Evolutionary conservation across 2,797 vertebrate genomes (phyloP).

Genomic region (Podargus strigoides): DNA sequence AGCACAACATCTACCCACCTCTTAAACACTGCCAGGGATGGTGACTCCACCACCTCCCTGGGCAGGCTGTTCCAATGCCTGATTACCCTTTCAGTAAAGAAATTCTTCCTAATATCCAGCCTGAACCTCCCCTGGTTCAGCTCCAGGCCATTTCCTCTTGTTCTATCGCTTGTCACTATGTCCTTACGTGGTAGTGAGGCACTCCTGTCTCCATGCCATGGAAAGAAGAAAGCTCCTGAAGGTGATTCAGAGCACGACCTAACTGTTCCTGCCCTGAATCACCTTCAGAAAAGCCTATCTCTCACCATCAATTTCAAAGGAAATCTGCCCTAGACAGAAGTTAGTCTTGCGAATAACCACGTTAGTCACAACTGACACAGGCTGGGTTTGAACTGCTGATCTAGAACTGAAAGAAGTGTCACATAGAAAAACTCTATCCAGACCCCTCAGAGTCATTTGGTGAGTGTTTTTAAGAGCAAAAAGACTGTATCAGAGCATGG

Average conservation of each 20-base stretch:
- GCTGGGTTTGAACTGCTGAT: not conserved
- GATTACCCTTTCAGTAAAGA: too few species aligned
- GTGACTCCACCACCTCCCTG: too few species aligned
- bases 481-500: not conserved
- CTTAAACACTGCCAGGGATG: too few species aligned
- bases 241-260: conserved; percentile 36
- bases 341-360: conserved; percentile 17
- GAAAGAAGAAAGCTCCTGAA: conserved; percentile 9
- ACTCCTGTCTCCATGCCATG: not conserved
- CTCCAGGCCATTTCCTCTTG: too few species aligned
- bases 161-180: too few species aligned
- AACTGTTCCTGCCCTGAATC: conserved; percentile 40
- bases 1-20: too few species aligned
- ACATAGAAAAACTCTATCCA: not conserved
- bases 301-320: not conserved
- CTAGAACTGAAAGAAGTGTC: not conserved
- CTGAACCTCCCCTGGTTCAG: too few species aligned
- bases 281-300: conserved; percentile 7
- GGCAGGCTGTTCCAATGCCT: too few species aligned
- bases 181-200: not conserved
- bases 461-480: conserved; percentile 18
- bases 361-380: conserved; percentile 29
- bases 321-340: not conserved
- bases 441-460: conserved; percentile 3
- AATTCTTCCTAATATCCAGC: too few species aligned